Evolutionary conservation across 2,888 invertebrate species (phyloP).

Genomic region (Diploptera punctata): DNA sequence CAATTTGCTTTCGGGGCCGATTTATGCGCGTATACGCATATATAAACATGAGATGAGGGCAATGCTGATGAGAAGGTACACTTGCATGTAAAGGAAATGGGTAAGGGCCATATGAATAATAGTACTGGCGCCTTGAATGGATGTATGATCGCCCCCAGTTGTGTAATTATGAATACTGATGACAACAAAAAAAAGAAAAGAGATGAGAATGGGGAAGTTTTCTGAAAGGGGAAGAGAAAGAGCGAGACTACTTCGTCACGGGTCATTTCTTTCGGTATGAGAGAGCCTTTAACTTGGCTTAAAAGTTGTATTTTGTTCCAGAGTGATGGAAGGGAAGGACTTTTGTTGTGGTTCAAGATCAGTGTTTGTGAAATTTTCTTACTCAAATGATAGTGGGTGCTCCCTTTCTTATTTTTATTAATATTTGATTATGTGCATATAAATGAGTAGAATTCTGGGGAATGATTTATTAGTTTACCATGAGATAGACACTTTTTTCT

Average conservation of each 20-base stretch:
- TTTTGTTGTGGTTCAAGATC: background rate
- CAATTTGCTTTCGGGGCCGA: slow-evolving; percentile 5
- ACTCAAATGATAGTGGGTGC: background rate
- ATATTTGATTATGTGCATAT: slow-evolving; percentile 16
- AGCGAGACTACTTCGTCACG: background rate
- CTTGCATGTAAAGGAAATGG: background rate
- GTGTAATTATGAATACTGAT: slow-evolving; percentile 25
- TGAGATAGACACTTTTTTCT: too few relatives aligned
- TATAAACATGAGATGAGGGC: background rate
- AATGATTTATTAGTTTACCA: too few relatives aligned
- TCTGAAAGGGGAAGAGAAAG: background rate
- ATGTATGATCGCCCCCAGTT: slow-evolving; percentile 7
- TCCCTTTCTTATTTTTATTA: background rate
- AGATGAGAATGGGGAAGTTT: background rate
- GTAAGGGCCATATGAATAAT: background rate
- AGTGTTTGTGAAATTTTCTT: background rate
- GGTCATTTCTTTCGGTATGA: slow-evolving; percentile 15
- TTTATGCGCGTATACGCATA: background rate
- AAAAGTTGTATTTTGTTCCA: background rate
- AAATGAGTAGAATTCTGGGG: background rate
- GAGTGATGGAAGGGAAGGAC: background rate
- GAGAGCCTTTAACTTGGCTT: background rate
- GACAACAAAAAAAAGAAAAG: background rate
- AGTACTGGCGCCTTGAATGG: background rate
- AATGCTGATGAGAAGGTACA: background rate